phyloP scores from a whole-genome alignment of 2,113 vertebrate genomes.

The Pontoporia blainvillei region DNA sequence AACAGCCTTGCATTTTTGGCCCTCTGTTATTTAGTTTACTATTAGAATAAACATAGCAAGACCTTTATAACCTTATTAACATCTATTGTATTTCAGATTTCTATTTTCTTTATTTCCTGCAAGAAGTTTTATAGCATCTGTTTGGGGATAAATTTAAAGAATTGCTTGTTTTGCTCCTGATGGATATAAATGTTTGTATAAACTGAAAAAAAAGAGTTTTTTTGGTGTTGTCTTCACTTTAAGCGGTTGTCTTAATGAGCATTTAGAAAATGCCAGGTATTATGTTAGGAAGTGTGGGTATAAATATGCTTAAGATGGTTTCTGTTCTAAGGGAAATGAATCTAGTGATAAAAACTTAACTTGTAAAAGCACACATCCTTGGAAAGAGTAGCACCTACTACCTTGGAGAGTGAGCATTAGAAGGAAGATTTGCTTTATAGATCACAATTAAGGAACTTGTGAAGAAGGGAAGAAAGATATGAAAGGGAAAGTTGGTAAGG shows the following conservation, averaged over 20 bases:
- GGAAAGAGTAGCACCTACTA: background rate
- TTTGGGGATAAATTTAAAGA: constrained; percentile 5
- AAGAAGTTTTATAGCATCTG: background rate
- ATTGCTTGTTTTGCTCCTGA: constrained; percentile 4
- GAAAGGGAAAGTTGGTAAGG: background rate
- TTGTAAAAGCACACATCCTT: background rate
- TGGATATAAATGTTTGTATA: background rate
- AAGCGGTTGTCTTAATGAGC: background rate
- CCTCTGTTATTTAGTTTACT: background rate
- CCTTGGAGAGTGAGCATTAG: background rate
- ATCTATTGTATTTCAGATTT: background rate
- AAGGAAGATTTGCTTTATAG: background rate
- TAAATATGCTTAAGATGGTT: constrained; percentile 7
- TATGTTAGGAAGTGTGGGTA: background rate
- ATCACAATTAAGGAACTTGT: background rate
- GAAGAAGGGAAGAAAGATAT: background rate
- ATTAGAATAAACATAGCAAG: constrained; percentile 13
- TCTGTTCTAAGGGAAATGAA: background rate
- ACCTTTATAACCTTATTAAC: background rate
- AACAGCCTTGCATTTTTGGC: background rate
- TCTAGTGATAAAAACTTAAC: background rate
- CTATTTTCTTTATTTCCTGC: background rate
- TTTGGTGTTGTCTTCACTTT: background rate
- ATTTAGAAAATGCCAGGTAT: background rate
- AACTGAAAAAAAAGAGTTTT: background rate